Percentiles rank a stretch among this genome's conserved stretches.
Evolutionary conservation across 2,888 invertebrate species (phyloP).

Genomic region (Spilarctia lutea): DNA sequence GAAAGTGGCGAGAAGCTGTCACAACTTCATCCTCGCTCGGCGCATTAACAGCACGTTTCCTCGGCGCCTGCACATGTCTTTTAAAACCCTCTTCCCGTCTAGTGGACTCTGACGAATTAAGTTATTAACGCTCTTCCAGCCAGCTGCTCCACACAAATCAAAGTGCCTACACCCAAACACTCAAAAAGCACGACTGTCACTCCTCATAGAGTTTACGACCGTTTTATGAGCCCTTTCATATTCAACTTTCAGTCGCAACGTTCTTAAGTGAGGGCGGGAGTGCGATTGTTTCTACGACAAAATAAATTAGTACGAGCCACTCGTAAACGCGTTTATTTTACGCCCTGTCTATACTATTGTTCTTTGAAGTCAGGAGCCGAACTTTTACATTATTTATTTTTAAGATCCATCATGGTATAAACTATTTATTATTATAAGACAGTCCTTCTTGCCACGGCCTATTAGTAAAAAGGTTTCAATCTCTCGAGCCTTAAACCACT

Average conservation of each 20-base stretch:
- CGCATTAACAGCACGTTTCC: slow-evolving; percentile 71
- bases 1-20: slow-evolving; percentile 56
- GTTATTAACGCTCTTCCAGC: slow-evolving; percentile 82
- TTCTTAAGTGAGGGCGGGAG: slow-evolving; percentile 58
- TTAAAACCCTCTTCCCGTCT: slow-evolving; percentile 80
- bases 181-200: slow-evolving; percentile 71
- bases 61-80: slow-evolving; percentile 78
- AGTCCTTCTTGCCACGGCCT: too few relatives aligned
- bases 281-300: slow-evolving; percentile 80
- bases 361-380: slow-evolving; percentile 73
- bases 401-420: slow-evolving; percentile 71
- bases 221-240: slow-evolving; percentile 83
- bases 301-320: slow-evolving; percentile 78
- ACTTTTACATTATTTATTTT: slow-evolving; percentile 68
- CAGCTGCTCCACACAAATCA: slow-evolving; percentile 86
- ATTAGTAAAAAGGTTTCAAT: too few relatives aligned
- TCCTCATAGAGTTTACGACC: slow-evolving; percentile 77
- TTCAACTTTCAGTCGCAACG: slow-evolving; percentile 76
- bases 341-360: slow-evolving; percentile 69
- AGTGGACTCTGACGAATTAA: slow-evolving; percentile 85
- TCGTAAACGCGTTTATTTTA: slow-evolving; percentile 76
- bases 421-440: slow-evolving; percentile 43
- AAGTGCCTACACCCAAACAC: slow-evolving; percentile 75
- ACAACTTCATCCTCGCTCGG: slow-evolving; percentile 67
- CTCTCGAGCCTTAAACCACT: too few relatives aligned